Conservation (phyloP, 2,888 invertebrate species). For the Cheiracanthium punctorium region DNA sequence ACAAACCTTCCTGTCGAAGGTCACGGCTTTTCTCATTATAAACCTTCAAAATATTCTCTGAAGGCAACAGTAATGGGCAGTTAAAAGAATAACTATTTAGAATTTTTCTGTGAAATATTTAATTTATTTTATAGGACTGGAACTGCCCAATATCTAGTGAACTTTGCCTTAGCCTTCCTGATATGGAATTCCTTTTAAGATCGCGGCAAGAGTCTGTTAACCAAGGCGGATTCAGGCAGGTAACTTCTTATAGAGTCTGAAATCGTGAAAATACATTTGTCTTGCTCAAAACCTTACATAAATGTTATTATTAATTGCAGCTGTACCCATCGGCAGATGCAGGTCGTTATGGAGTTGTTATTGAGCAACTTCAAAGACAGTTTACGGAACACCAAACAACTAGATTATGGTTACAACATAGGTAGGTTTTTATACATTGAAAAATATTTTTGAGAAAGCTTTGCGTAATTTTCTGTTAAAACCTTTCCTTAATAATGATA, state of each 20-base stretch:
- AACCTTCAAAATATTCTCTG: too few relatives aligned
- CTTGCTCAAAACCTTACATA: too few relatives aligned
- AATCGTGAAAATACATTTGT: too few relatives aligned
- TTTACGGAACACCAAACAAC: conserved; percentile 18
- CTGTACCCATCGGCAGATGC: conserved; percentile 31
- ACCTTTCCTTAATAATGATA: too few relatives aligned
- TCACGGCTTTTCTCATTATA: too few relatives aligned
- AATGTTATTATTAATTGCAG: not conserved
- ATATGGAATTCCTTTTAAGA: conserved; percentile 74
- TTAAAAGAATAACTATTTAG: too few relatives aligned
- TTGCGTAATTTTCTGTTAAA: too few relatives aligned
- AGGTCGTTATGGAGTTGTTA: conserved; percentile 18
- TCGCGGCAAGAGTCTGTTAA: conserved; percentile 73
- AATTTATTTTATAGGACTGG: conserved; percentile 71
- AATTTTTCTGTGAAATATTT: too few relatives aligned
- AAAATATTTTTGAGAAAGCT: too few relatives aligned
- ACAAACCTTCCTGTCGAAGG: too few relatives aligned
- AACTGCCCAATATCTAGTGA: conserved; percentile 74
- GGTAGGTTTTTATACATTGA: conserved; percentile 12
- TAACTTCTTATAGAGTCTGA: conserved; percentile 50
- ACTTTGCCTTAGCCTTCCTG: conserved; percentile 74
- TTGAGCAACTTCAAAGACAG: conserved; percentile 34
- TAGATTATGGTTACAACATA: conserved; percentile 14
- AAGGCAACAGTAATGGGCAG: too few relatives aligned
- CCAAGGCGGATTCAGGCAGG: conserved; percentile 74